Conservation (phyloP, 1,140 invertebrate genomes). For the Druon quercuslanigerum region DNA sequence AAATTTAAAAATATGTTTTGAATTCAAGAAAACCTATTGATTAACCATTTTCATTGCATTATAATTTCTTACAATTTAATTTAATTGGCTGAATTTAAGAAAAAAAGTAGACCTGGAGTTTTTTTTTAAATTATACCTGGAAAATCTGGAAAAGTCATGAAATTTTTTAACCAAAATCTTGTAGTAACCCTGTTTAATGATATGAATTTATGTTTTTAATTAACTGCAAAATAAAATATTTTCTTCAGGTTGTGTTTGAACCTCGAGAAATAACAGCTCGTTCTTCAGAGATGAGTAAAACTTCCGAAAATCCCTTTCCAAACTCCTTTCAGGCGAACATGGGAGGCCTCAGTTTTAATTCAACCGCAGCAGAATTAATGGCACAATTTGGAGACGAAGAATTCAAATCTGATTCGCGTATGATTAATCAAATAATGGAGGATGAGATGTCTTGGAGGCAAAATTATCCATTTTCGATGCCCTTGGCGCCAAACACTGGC, state of each 20-base stretch:
- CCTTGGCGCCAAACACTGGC: conserved; percentile 34
- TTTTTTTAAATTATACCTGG: no score
- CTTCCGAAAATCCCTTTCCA: conserved; percentile 39
- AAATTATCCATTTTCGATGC: conserved; percentile 45
- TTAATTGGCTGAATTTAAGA: no score
- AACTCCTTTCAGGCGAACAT: conserved; percentile 35
- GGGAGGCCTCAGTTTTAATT: conserved; percentile 56
- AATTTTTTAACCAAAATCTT: no score
- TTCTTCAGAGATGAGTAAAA: conserved; percentile 61
- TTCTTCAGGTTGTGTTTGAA: conserved; percentile 62
- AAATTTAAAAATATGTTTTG: no score
- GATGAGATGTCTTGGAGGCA: conserved; percentile 64
- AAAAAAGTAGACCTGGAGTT: no score
- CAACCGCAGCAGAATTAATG: conserved; percentile 58
- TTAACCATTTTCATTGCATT: no score
- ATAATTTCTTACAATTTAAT: no score
- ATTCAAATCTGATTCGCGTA: conserved; percentile 61
- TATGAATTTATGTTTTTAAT: not conserved
- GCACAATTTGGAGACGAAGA: conserved; percentile 62
- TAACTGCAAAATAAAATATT: conserved; percentile 8
- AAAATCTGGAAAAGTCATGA: no score
- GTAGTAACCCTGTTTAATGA: no score
- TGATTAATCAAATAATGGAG: conserved; percentile 54
- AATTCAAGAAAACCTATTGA: no score
- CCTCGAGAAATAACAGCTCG: conserved; percentile 66